phyloP scores from a whole-genome alignment of 1,140 invertebrate genomes.

The Drosophila virilis region DNA sequence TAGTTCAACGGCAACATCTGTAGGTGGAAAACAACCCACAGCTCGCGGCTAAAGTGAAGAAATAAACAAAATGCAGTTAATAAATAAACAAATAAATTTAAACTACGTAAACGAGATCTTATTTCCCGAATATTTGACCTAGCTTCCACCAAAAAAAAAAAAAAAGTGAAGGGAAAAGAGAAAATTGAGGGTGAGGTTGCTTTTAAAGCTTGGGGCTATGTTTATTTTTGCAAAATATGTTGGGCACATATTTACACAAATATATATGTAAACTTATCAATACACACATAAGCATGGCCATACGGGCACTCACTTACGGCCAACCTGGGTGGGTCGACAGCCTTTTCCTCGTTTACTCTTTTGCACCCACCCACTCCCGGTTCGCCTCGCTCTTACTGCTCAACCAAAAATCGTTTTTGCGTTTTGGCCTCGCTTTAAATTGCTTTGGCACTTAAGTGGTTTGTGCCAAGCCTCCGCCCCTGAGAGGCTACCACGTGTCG shows the following conservation, averaged over 20 bases:
- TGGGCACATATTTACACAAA: conserved; percentile 77
- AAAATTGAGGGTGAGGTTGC: conserved; percentile 33
- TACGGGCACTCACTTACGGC: conserved; percentile 9
- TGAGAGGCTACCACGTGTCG: conserved; percentile 66
- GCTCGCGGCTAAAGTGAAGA: conserved; percentile 55
- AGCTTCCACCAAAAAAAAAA: conserved; percentile 17
- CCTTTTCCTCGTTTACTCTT: conserved; percentile 18
- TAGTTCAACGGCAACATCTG: neutral
- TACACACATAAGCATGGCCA: conserved; percentile 20
- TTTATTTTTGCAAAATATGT: conserved; percentile 81
- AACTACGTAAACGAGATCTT: conserved; percentile 57
- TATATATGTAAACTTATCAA: conserved; percentile 66
- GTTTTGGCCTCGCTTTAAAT: conserved; percentile 75
- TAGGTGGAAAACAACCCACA: conserved; percentile 39
- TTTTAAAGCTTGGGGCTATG: conserved; percentile 65
- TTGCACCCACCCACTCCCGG: neutral
- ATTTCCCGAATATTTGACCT: conserved; percentile 51
- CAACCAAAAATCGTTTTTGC: conserved; percentile 64
- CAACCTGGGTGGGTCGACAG: conserved; percentile 30
- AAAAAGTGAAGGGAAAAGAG: neutral
- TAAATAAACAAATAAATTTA: conserved; percentile 82
- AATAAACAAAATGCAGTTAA: conserved; percentile 78
- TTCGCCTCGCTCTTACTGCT: conserved; percentile 6
- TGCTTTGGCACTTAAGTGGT: conserved; percentile 82
- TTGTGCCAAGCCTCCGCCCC: conserved; percentile 48